Conservation (phyloP, 2,113 vertebrate genomes). For the Dasyurus viverrinus region DNA sequence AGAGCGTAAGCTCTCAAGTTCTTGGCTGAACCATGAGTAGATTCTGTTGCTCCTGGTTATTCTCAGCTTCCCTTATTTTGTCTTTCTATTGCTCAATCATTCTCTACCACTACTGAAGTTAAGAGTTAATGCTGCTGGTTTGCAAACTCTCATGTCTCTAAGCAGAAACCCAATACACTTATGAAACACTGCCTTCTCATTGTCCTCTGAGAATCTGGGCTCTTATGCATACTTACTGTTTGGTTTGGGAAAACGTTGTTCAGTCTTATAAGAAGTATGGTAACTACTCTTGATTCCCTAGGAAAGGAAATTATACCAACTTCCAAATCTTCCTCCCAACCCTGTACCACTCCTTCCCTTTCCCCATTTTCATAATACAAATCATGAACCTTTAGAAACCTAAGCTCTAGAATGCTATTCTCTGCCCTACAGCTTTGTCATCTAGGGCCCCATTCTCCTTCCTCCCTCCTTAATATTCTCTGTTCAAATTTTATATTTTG, state of each 20-base stretch:
- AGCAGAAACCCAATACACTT: background rate
- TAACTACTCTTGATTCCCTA: background rate
- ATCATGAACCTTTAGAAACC: background rate
- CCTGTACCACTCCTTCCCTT: background rate
- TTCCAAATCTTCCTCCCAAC: background rate
- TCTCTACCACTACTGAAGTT: background rate
- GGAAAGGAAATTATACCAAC: background rate
- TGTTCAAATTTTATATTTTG: background rate
- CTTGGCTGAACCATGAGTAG: background rate
- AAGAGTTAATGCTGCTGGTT: background rate
- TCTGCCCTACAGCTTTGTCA: background rate
- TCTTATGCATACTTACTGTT: background rate
- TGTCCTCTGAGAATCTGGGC: background rate
- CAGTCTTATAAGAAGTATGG: background rate
- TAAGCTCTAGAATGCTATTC: background rate
- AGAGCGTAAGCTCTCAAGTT: background rate
- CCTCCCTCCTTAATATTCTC: background rate
- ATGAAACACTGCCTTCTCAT: background rate
- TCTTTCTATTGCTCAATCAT: background rate
- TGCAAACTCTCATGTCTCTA: background rate
- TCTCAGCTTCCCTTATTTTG: background rate
- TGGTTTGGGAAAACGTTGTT: background rate
- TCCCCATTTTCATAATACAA: background rate
- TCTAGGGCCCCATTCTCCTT: background rate
- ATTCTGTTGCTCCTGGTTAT: background rate